Base-by-base conservation (phyloP, 1,140 invertebrate genomes). In the Trichonephila clavipes region DNA sequence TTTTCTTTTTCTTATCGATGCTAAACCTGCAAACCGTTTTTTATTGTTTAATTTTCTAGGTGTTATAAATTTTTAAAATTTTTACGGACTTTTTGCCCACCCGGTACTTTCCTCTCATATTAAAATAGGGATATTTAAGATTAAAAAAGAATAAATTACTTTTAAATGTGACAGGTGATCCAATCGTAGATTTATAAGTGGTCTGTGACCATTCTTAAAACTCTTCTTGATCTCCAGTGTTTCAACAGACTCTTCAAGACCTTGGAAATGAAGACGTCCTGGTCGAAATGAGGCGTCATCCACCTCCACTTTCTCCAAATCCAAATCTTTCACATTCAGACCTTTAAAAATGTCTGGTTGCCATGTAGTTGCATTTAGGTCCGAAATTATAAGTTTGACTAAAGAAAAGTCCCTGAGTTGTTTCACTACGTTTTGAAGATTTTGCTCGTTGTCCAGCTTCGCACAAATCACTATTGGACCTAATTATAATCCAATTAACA, bases 211-310 rank as follows among this genome's bases (percentile, higher is more conserved):
- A 40, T 44, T 89, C 10, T 28, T 83, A 24, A 92, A 92, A n/a
- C 90, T 85, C 21, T 85, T 91, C 24, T 40, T 44, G 34, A 92
- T 86, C 12, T 85, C 81, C n/a, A 92, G 34, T 10, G 16, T 66
- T 14, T 51, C 19, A 19, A 92, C 21, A 1, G 59, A 85, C 2
- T 28, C 34, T 66, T 92, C 90, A 0, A 92, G 62, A 0, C 90
- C 90, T 34, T 83, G 81, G 28, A 92, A 92, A 85, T 92, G 90
- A 10, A n/a, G 14, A 18, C 59, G 28, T 12, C 61, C 77, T 8
- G 90, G 77, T 0, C 59, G 90, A 51, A 92, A 92, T 1, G 90
- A 92, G 7, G 90, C 90, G 62, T 92, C 90, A 1, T 69, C 62
- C 34, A 92, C 90, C 51, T 92, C 81, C 6, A 92, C 14, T 51